These are phyloP conservation scores for Condylostylus longicornis DNA, from an alignment of 1,140 invertebrate species.

Conservation along the genomic window DNA sequence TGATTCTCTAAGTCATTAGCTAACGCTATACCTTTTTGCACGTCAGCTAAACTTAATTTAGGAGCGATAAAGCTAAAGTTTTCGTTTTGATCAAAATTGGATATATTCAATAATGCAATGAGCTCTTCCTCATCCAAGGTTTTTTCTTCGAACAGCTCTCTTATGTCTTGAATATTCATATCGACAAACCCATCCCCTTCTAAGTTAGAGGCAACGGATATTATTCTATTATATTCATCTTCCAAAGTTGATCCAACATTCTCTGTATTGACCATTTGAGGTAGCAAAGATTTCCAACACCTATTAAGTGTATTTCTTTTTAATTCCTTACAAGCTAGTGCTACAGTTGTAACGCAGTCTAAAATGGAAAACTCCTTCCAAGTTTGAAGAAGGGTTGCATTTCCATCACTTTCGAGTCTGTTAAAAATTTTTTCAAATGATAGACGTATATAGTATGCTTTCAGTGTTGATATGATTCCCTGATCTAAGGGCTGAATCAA, in stretches of 20 bases:
- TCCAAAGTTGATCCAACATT: constrained; percentile 7
- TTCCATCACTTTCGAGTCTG: background rate
- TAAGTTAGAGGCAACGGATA: constrained; percentile 8
- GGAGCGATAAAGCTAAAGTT: too few species aligned
- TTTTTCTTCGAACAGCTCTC: constrained; percentile 10
- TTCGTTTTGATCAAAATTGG: too few species aligned
- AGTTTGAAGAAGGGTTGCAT: too few species aligned
- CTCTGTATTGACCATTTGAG: constrained; percentile 6
- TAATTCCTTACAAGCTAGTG: background rate
- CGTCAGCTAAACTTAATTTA: too few species aligned
- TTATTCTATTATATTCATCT: constrained; percentile 11
- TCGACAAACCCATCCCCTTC: constrained; percentile 15
- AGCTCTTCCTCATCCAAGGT: too few species aligned
- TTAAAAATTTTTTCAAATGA: background rate
- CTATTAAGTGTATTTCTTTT: background rate
- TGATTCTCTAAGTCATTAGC: too few species aligned
- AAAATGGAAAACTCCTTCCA: background rate
- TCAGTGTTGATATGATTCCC: background rate
- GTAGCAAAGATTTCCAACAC: background rate
- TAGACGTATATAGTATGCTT: background rate
- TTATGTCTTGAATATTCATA: constrained; percentile 6
- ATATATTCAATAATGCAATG: too few species aligned
- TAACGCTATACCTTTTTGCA: too few species aligned
- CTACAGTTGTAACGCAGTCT: background rate
- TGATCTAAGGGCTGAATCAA: background rate